Conservation (phyloP, 2,888 invertebrate genomes). For the Uropetala carovei region DNA sequence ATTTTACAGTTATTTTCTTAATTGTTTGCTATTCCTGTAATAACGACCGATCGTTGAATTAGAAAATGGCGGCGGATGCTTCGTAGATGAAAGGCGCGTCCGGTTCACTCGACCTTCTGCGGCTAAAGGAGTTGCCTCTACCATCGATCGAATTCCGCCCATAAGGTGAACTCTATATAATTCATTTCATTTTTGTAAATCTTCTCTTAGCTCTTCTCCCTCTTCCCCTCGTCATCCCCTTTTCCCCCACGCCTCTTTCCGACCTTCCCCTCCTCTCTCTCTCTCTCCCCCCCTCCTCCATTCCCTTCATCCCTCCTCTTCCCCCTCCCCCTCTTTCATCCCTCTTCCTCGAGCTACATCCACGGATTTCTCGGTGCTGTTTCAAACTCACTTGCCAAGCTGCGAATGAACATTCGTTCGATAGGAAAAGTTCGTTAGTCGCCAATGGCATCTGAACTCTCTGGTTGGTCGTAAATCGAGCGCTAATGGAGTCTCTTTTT, state of each 20-base stretch:
- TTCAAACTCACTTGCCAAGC: conserved; percentile 2
- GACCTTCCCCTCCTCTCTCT: background rate
- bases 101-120: too few species aligned
- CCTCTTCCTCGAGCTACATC: background rate
- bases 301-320: background rate
- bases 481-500: background rate
- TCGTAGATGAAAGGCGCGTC: too few species aligned
- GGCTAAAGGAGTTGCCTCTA: too few species aligned
- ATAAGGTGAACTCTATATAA: too few species aligned
- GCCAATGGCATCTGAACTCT: background rate
- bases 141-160: too few species aligned
- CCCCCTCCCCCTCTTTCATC: background rate
- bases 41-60: too few species aligned
- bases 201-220: background rate
- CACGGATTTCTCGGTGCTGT: background rate
- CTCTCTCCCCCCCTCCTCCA: background rate
- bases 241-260: background rate
- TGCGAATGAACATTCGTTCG: background rate
- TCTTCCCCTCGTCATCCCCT: background rate
- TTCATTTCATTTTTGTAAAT: too few species aligned
- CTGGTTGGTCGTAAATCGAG: conserved; percentile 45
- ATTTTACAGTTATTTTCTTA: too few species aligned
- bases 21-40: too few species aligned
- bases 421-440: conserved; percentile 13
- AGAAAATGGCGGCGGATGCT: too few species aligned